phyloP scores from a whole-genome alignment of 2,113 vertebrate genomes.

The Urocolius indicus region DNA sequence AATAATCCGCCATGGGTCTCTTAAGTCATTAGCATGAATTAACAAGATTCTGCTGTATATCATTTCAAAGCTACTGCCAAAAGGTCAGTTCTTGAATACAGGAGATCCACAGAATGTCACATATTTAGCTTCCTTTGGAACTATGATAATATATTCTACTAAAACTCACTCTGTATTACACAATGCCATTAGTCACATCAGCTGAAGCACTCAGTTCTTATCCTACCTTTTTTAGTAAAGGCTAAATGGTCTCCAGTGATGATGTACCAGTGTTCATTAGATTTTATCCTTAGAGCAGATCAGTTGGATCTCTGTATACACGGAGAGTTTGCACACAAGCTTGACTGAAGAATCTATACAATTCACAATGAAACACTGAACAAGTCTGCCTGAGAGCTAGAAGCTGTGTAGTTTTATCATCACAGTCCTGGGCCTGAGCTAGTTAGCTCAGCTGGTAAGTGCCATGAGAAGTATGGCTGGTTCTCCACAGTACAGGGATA shows the following conservation, averaged over 20 bases:
- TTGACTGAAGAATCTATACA: background rate
- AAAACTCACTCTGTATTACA: background rate
- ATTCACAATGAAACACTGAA: background rate
- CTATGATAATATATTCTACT: background rate
- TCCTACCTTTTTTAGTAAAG: background rate
- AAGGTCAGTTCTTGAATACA: background rate
- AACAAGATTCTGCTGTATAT: conserved; percentile 43
- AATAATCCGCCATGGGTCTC: background rate
- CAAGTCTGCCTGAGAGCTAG: background rate
- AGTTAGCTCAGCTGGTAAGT: background rate
- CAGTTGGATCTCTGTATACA: background rate
- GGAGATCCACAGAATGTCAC: background rate
- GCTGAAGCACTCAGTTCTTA: background rate
- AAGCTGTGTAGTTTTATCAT: background rate
- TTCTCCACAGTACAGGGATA: background rate
- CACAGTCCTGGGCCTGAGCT: background rate
- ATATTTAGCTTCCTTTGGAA: background rate
- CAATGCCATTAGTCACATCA: background rate
- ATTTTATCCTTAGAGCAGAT: background rate
- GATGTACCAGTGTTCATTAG: background rate
- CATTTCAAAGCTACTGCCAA: conserved; percentile 27
- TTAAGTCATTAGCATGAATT: conserved; percentile 51
- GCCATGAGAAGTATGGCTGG: background rate
- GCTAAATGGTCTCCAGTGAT: background rate
- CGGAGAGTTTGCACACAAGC: rapidly evolving